Conservation (phyloP, 2,113 vertebrate genomes). For the Abramis brama region DNA sequence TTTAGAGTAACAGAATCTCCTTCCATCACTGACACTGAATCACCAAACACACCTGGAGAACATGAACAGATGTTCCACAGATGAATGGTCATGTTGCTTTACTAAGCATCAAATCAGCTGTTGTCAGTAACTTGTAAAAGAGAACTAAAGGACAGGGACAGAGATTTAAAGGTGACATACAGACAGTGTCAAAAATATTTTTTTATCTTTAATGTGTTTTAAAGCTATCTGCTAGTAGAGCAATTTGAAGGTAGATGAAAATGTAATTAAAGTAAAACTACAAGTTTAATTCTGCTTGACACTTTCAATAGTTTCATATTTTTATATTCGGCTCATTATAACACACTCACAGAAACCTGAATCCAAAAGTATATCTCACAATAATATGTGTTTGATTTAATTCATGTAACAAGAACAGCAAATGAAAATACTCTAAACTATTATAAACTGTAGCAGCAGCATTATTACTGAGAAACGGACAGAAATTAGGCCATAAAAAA, state of each 20-base stretch:
- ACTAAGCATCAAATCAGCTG: too few species aligned
- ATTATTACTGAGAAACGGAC: too few species aligned
- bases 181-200: background rate
- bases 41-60: too few species aligned
- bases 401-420: background rate
- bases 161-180: background rate
- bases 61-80: too few species aligned
- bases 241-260: background rate
- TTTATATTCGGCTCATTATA: background rate
- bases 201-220: background rate
- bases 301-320: background rate
- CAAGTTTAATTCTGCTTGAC: background rate
- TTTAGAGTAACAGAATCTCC: background rate
- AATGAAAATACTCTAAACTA: background rate
- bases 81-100: too few species aligned
- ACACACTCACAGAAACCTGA: background rate
- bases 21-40: too few species aligned
- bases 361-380: background rate
- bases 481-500: too few species aligned
- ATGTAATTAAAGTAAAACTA: background rate
- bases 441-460: too few species aligned
- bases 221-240: background rate
- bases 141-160: background rate
- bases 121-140: background rate
- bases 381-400: background rate